These are phyloP conservation scores for Miltochrista miniata DNA, from an alignment of 2,888 invertebrate species.

Conservation along the genomic window DNA sequence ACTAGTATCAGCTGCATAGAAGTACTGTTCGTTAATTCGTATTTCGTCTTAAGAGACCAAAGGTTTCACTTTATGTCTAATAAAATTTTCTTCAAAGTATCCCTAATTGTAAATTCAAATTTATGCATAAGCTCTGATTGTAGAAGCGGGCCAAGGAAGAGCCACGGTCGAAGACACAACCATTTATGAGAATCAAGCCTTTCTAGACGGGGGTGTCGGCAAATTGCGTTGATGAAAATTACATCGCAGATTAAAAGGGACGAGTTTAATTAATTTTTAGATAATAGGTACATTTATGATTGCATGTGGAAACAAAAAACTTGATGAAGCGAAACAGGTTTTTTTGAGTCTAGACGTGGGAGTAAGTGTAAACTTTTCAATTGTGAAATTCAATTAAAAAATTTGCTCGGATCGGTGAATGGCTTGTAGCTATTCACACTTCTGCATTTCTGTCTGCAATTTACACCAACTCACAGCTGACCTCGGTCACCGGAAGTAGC, in stretches of 20 bases:
- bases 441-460: no score
- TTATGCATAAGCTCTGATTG: constrained; percentile 84
- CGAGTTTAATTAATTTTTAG: constrained; percentile 55
- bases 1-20: constrained; percentile 33
- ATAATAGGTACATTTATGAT: constrained; percentile 39
- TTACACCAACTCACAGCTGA: no score
- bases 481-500: no score
- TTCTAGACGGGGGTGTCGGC: constrained; percentile 57
- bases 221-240: constrained; percentile 73
- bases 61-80: constrained; percentile 82
- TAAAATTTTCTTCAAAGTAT: constrained; percentile 82
- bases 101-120: constrained; percentile 83
- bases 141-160: constrained; percentile 57
- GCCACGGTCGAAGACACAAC: constrained; percentile 54
- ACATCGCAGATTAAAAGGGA: constrained; percentile 62
- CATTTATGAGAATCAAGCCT: constrained; percentile 69
- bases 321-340: no score
- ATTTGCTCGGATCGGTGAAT: no score
- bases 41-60: constrained; percentile 77
- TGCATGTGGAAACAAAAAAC: no score
- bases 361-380: no score
- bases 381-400: no score
- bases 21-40: constrained; percentile 61
- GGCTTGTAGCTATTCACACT: no score
- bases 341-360: no score